Conservation (phyloP, 1,140 invertebrate genomes). For the Helicoverpa zea region DNA sequence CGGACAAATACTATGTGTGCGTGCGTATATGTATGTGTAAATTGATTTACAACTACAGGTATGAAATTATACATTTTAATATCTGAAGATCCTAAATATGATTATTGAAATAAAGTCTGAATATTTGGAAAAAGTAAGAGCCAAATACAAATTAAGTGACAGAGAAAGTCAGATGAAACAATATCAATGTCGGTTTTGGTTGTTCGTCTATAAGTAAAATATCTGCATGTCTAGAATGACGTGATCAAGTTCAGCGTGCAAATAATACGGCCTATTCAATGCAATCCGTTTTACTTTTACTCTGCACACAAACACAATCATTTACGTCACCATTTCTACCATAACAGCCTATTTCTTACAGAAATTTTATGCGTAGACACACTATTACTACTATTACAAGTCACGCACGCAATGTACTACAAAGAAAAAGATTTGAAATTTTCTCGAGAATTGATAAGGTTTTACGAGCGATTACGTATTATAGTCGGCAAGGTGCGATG, state of each 20-base stretch:
- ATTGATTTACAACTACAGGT: not conserved
- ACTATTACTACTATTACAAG: not conserved
- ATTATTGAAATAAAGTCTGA: no score
- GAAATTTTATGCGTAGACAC: slow-evolving; percentile 32
- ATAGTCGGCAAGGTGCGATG: slow-evolving; percentile 18
- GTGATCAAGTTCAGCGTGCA: not conserved
- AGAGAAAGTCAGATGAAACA: no score
- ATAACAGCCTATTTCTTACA: slow-evolving; percentile 23
- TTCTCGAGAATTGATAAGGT: slow-evolving; percentile 36
- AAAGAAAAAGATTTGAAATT: slow-evolving; percentile 19
- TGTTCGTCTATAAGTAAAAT: not conserved
- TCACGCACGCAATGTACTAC: slow-evolving; percentile 37
- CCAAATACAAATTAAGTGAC: no score
- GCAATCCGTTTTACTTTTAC: slow-evolving; percentile 1
- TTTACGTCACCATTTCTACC: slow-evolving; percentile 17
- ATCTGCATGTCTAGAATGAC: not conserved
- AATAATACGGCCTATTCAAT: not conserved
- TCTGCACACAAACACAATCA: not conserved
- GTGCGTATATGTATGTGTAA: no score
- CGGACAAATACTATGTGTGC: not conserved
- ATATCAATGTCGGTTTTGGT: not conserved
- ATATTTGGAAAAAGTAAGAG: no score
- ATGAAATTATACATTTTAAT: not conserved
- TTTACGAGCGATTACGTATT: slow-evolving; percentile 32
- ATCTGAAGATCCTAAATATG: not conserved